A percentile compares a stretch with the other conserved stretches of the same genome.
Evolutionary conservation across 2,113 vertebrate genomes (phyloP).

Genomic region (Hoplias malabaricus): DNA sequence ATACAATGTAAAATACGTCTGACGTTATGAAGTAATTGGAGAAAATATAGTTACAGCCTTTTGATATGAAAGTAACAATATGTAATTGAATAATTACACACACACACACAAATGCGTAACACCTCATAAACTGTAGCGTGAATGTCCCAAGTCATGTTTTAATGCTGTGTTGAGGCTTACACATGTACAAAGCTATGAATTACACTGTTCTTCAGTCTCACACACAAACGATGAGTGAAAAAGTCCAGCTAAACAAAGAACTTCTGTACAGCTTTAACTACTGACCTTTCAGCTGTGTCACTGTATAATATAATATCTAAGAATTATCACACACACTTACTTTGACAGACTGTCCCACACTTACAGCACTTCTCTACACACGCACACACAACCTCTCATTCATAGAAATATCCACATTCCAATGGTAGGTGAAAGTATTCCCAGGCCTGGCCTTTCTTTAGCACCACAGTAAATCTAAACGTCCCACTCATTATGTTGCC

Average conservation of each 20-base stretch:
- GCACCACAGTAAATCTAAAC: constrained; percentile 31
- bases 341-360: not conserved
- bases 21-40: not conserved
- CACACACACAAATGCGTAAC: too few relatives aligned
- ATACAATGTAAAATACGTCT: too few relatives aligned
- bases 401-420: constrained; percentile 25
- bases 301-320: not conserved
- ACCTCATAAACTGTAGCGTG: too few relatives aligned
- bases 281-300: constrained; percentile 3
- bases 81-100: too few relatives aligned
- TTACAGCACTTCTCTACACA: constrained; percentile 40
- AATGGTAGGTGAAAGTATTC: too few relatives aligned
- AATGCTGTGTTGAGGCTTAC: not conserved
- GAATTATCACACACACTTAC: constrained; percentile 32
- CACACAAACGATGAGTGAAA: not conserved
- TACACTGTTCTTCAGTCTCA: not conserved
- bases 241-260: constrained; percentile 15
- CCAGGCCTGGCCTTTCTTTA: constrained; percentile 27
- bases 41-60: not conserved
- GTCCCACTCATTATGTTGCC: constrained; percentile 1
- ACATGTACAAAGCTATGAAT: not conserved
- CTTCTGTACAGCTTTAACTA: constrained; percentile 2
- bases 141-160: not conserved
- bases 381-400: constrained; percentile 52
- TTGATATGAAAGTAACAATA: not conserved